These are phyloP conservation scores for Stomorhina lunata DNA, from an alignment of 2,888 invertebrate species.

Conservation along the genomic window DNA sequence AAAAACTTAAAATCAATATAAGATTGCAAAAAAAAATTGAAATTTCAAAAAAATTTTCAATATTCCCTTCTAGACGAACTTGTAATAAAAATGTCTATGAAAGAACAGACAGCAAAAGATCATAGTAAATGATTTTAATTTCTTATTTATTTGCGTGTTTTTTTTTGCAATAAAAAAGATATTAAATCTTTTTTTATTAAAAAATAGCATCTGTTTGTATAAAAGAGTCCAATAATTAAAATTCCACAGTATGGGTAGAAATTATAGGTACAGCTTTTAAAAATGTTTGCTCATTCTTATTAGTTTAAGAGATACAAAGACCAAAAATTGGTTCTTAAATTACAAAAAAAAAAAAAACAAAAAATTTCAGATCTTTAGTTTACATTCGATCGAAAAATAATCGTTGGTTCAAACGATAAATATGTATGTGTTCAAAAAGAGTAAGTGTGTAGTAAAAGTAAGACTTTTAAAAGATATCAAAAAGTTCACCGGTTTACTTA, in stretches of 20 bases:
- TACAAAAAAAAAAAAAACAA: too few relatives aligned
- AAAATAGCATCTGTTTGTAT: constrained; percentile 36
- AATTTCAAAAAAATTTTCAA: constrained; percentile 4
- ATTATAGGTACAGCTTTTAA: constrained; percentile 2
- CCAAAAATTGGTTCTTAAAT: too few relatives aligned
- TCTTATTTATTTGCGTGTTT: constrained; percentile 4
- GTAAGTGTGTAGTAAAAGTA: too few relatives aligned
- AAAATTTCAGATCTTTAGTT: too few relatives aligned
- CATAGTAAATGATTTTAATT: constrained; percentile 22
- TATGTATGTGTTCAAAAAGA: too few relatives aligned
- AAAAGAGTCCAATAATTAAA: neutral
- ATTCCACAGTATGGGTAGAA: neutral
- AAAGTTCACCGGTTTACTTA: too few relatives aligned
- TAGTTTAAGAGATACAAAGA: too few relatives aligned
- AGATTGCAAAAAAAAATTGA: neutral
- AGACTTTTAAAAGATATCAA: too few relatives aligned
- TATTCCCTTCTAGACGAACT: constrained; percentile 29
- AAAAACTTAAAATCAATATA: constrained; percentile 22
- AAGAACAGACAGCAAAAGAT: constrained; percentile 45
- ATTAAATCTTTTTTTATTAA: constrained; percentile 20
- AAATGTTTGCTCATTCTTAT: neutral
- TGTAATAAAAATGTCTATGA: constrained; percentile 21
- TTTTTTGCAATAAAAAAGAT: constrained; percentile 25
- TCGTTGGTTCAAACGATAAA: too few relatives aligned
- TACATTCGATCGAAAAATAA: too few relatives aligned